Percentiles rank a stretch among this genome's conserved stretches.
phyloP scores from a whole-genome alignment of 2,888 invertebrate species.

The Prosopocoilus inquinatus region DNA sequence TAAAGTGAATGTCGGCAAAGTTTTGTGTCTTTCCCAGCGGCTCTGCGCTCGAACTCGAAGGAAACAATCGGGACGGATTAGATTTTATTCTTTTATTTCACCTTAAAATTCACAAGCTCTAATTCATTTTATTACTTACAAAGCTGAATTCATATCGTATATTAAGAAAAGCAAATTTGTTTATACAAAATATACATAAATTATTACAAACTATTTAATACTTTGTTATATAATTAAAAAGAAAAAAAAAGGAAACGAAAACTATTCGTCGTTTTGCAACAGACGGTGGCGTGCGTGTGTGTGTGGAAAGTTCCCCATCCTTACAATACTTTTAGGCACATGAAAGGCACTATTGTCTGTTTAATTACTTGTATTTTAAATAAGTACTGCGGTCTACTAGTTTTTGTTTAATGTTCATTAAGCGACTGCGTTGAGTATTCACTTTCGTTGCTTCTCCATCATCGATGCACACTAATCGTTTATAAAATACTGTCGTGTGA shows the following conservation, averaged over 20 bases:
- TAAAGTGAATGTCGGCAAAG: too few species aligned
- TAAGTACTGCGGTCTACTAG: conserved; percentile 39
- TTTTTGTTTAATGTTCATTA: conserved; percentile 16
- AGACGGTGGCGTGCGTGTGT: not conserved
- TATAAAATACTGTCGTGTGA: conserved; percentile 37
- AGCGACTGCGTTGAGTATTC: conserved; percentile 2
- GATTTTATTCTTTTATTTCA: conserved; percentile 36
- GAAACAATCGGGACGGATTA: not conserved
- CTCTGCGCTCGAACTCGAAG: too few species aligned
- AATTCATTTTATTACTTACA: conserved; percentile 46
- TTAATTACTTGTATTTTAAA: conserved; percentile 26
- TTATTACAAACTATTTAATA: conserved; percentile 34
- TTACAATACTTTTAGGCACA: conserved; percentile 36
- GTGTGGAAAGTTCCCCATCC: not conserved
- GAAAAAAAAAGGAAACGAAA: conserved; percentile 4
- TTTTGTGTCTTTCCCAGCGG: too few species aligned
- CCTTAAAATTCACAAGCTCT: conserved; percentile 46
- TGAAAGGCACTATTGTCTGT: conserved; percentile 45
- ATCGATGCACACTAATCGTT: conserved; percentile 20
- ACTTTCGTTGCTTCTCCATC: not conserved
- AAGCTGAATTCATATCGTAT: conserved; percentile 36
- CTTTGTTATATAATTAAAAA: conserved; percentile 23
- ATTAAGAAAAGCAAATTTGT: conserved; percentile 29
- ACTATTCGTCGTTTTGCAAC: not conserved
- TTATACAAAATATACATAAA: conserved; percentile 48